These are phyloP conservation scores for Murina feae DNA, from an alignment of 2,113 vertebrate species.

Conservation along the genomic window DNA sequence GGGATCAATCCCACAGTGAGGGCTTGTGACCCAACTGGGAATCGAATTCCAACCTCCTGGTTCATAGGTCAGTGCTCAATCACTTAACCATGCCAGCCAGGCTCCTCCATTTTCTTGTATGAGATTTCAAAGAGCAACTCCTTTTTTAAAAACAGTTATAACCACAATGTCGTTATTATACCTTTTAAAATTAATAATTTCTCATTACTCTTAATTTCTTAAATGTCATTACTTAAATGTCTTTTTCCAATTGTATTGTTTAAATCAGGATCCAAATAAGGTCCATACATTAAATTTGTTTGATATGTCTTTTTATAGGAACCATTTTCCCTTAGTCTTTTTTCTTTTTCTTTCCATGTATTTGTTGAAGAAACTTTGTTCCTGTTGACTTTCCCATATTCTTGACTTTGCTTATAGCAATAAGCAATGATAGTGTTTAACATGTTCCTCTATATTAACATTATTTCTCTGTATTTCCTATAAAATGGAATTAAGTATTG, in stretches of 20 bases:
- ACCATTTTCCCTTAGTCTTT: background rate
- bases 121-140: background rate
- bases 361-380: constrained; percentile 38
- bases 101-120: background rate
- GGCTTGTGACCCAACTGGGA: too few species aligned
- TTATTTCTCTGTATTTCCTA: background rate
- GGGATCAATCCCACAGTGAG: too few species aligned
- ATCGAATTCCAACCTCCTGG: too few species aligned
- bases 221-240: background rate
- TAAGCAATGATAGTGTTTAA: background rate
- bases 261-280: background rate
- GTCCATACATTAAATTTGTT: background rate
- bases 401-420: background rate
- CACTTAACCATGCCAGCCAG: too few species aligned
- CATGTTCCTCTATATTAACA: background rate
- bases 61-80: too few species aligned
- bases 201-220: background rate
- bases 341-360: background rate
- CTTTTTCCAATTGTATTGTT: constrained; percentile 9
- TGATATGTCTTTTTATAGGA: constrained; percentile 14
- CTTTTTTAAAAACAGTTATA: background rate
- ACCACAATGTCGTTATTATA: background rate
- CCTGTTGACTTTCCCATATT: constrained; percentile 1
- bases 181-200: background rate
- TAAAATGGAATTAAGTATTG: background rate